These are phyloP conservation scores for rabbit (Oryctolagus cuniculus) DNA, from an alignment of 2,113 vertebrate species.

Conservation along the genomic window mOryCun1.1 NC_091436.1:38086001-38086500, in stretches of 20 bases:
- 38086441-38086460: too few species aligned
- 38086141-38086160: not conserved
- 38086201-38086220: not conserved
- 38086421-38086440: too few species aligned
- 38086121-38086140: constrained; percentile 6
- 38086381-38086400: not conserved
- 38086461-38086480: too few species aligned
- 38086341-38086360: not conserved
- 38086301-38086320: not conserved
- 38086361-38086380: not conserved
- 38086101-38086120: not conserved
- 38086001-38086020: too few species aligned
- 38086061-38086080: too few species aligned
- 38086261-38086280: constrained; percentile 9
- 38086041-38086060: too few species aligned
- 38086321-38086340: not conserved
- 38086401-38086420: too few species aligned
- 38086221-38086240: not conserved
- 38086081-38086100: not conserved
- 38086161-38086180: constrained; percentile 6
- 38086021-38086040: too few species aligned
- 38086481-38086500: too few species aligned
- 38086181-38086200: not conserved
- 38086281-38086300: not conserved
- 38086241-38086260: constrained; percentile 10